Evolutionary conservation across 2,797 vertebrate genomes (phyloP), one percentile per base, ranked within the genome.

Genomic region (Danionella dracula): DNA sequence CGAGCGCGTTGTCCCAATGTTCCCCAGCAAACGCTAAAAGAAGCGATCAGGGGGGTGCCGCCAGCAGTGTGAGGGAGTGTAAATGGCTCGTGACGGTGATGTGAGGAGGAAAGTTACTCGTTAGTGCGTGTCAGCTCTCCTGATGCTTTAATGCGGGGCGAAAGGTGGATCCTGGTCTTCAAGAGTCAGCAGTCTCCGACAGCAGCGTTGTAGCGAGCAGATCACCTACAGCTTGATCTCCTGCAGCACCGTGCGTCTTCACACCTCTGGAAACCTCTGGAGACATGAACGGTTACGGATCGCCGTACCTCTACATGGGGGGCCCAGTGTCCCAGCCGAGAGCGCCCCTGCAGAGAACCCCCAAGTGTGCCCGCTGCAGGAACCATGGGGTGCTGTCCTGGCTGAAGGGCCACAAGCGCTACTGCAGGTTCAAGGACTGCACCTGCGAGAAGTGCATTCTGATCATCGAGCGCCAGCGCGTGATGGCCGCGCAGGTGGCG

Each of bases 351-450:
- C 95, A 96, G 83, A 91, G 95, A 80, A 97, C 95, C 37, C 95
- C 95, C 1, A 97, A 97, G 78, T 97, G 95, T 81, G 95, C 95
- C 41, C 93, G 95, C 29, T 97, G 95, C 88, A 85, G 95, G 66
- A 97, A 97, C 85, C 95, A 97, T 81, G 94, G 95, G 38, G 95
- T 97, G 71, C 90, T 96, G 16, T 97, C 94, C 20, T 97, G 94
- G 94, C 92, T 97, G 66, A 97, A 97, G 79, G 95, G 95, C 54
- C 94, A 97, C 90, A 97, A 97, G 79, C 93, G 95, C 69, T 97
- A 97, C 85, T 97, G 95, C 76, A 93, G 95, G 82, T 97, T 97
- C 88, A 97, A 97, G 83, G 95, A 97, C 91, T 97, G 95, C 87
- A 93, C 93, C 73, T 97, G 95, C 78, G 95, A 97, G 83, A 97